Percentiles rank a stretch among this genome's conserved stretches.
Evolutionary conservation across 1,140 invertebrate genomes (phyloP).

Genomic region (Pachyrhynchus sulphureomaculatus): DNA sequence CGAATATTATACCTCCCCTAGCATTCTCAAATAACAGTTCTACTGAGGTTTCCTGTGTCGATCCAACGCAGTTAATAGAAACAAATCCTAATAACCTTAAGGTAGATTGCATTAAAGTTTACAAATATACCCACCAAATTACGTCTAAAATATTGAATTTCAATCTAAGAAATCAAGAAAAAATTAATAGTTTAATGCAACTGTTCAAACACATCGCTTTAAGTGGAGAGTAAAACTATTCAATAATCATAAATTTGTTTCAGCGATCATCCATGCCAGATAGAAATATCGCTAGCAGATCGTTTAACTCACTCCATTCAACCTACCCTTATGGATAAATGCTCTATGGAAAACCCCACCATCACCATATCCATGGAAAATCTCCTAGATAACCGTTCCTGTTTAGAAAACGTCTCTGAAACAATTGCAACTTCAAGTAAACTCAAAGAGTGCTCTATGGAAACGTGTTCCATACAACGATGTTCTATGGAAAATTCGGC

Average conservation of each 20-base stretch:
- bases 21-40: conserved; percentile 7
- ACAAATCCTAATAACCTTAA: background rate
- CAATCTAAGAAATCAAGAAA: too few species aligned
- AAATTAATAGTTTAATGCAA: too few species aligned
- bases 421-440: background rate
- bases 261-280: background rate
- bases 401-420: background rate
- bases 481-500: background rate
- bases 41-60: background rate
- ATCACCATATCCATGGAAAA: conserved; percentile 24
- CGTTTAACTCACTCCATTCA: conserved; percentile 31
- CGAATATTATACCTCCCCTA: conserved; percentile 34
- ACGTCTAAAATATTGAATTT: too few species aligned
- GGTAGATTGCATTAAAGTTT: too few species aligned
- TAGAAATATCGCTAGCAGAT: conserved; percentile 35
- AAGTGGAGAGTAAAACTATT: too few species aligned
- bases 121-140: too few species aligned
- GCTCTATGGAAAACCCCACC: conserved; percentile 5
- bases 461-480: background rate
- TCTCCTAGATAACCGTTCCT: background rate
- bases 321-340: conserved; percentile 11
- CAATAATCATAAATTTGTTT: background rate
- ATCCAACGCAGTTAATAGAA: conserved; percentile 3
- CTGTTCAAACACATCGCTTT: too few species aligned
- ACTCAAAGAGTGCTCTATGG: background rate